Base-by-base conservation (phyloP, 1,140 invertebrate genomes). In the Brachionus calyciflorus region DNA sequence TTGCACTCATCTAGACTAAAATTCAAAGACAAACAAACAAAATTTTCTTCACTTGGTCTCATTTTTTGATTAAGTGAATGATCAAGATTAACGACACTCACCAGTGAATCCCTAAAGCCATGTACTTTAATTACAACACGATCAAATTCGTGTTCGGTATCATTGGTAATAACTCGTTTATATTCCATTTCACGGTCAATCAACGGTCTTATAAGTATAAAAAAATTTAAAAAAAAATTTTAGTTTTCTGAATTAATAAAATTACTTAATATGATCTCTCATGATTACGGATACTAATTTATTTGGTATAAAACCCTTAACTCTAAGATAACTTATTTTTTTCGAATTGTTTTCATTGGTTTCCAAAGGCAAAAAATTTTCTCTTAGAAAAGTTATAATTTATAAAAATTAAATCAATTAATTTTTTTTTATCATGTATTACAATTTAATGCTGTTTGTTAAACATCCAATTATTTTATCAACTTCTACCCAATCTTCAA, bases 261-360 rank as follows among this genome's bases (percentile, higher is more conserved):
- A 12, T 26, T 44, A 65, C 60, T 46, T 44, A 2, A 65, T 12
- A 41, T 65, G 40, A 10, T 41, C 21, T 44, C 44, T n/a, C 7
- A 65, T 21, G 10, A 65, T 65, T 24, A 30, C 12, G 28, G 21
- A 44, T 9, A 65, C 37, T 24, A 65, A 41, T 44, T 19, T 17
- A 44, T 65, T 65, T 65, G 60, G 33, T 21, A 65, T 44, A 19
- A 65, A 65, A 41, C 60, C 60, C 44, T 65, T 65, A 2, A 65
- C 41, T 14, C 60, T 17, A 12, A 65, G 30, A 41, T 44, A 21
- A 10, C 60, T 65, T 26, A 65, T 26, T 21, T 63, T 63, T 37
- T 17, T 40, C 7, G n/a, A 2, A 37, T 63, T 30, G 19, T n/a
- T 40, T 14, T 10, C 28, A 17, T 19, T 17, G 9, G 33, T 21